Percentiles rank a stretch among this genome's conserved stretches.
These are phyloP conservation scores for Spea multiplicata DNA, from an alignment of 2,113 vertebrate species.

Conservation along the genomic window DNA sequence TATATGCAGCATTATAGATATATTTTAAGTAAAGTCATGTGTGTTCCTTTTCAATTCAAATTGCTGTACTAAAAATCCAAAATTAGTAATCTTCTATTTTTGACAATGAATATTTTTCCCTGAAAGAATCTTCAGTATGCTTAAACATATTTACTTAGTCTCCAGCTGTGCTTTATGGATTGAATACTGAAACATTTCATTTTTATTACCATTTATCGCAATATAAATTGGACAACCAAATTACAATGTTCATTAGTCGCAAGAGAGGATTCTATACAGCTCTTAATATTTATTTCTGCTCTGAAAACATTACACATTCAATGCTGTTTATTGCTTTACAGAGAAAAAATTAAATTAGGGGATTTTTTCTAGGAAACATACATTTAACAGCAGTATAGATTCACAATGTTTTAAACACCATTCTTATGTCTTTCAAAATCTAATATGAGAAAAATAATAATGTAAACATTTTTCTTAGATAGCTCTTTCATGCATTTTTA, in stretches of 20 bases:
- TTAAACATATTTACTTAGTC: constrained; percentile 5
- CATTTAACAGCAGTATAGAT: neutral
- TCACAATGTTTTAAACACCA: neutral
- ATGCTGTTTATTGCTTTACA: constrained; percentile 34
- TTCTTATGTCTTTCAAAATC: neutral
- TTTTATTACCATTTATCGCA: constrained; percentile 44
- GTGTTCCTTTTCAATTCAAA: too few relatives aligned
- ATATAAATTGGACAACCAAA: constrained; percentile 43
- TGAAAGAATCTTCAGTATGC: too few relatives aligned
- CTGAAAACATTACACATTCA: constrained; percentile 24
- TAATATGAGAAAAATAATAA: neutral
- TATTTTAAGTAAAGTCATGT: too few relatives aligned
- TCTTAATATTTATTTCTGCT: constrained; percentile 43
- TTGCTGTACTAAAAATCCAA: too few relatives aligned
- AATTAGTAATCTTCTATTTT: too few relatives aligned
- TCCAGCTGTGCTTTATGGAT: constrained; percentile 17
- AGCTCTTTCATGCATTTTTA: too few relatives aligned
- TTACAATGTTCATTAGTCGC: constrained; percentile 35
- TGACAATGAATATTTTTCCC: too few relatives aligned
- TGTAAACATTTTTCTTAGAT: too few relatives aligned
- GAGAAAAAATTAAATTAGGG: constrained; percentile 12
- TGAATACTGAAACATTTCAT: constrained; percentile 28
- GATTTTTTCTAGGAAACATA: constrained; percentile 1
- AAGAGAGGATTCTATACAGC: constrained; percentile 36
- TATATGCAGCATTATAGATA: too few relatives aligned